Evolutionary conservation across 37 sponge, comb jelly and placozoan genomes (phyloP), one percentile per base, ranked within the genome.

Genomic region (Ephydatia muelleri): DNA sequence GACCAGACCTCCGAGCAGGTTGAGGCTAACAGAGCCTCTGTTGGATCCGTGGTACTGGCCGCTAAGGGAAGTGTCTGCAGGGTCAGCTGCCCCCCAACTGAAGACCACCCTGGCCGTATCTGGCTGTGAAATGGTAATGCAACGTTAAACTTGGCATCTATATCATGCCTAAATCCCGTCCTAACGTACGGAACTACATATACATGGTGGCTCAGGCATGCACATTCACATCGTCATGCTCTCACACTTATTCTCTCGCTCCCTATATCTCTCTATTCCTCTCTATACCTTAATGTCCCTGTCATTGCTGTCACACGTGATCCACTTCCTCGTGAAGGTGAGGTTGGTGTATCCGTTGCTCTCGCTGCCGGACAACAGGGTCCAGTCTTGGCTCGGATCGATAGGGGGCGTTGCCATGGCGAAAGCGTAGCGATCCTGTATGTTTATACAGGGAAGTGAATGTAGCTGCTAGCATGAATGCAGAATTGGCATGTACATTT

Each of bases 381-480:
- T 67, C 83, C 80, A 80, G 68, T 87, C 76, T 25, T 80, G 75
- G 68, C 28, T 48, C 21, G 81, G 28, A 68, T 87, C 87, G 9
- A 48, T 31, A 37, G 81, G 76, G 26, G 87, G 87, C 28, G 12
- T 23, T 68, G 49, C 64, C 35, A 66, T n/a, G 5, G 35, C 69
- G 25, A 27, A 25, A 37, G 87, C 81, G 81, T 43, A 87, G 35
- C 82, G 79, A 73, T 87, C 87, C 87, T 87, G 65, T 3, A 72
- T 34, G 29, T n/a, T n/a, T n/a, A n/a, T n/a, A n/a, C n/a, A n/a
- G n/a, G n/a, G n/a, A n/a, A 43, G 43, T 43, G 43, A 43, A 43
- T 43, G n/a, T n/a, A n/a, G n/a, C n/a, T n/a, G n/a, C n/a, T n/a
- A n/a, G n/a, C n/a, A n/a, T n/a, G n/a, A n/a, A 43, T 43, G 43